A percentile compares a stretch with the other conserved stretches of the same genome.
These are phyloP conservation scores for Porites australiensis DNA, from an alignment of 64 coral and sea anemone genomes.

Conservation along the genomic window DNA sequence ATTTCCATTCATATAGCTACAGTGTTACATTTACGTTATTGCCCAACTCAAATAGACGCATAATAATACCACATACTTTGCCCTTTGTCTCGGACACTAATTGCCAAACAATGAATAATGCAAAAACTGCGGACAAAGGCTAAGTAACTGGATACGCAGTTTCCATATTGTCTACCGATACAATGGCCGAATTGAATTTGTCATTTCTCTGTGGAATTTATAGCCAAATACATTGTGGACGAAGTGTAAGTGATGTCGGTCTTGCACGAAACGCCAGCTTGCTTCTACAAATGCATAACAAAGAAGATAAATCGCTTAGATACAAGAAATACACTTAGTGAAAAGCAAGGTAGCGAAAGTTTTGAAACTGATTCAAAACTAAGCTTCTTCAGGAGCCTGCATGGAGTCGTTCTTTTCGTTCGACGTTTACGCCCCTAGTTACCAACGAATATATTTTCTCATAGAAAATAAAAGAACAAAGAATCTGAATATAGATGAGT, in stretches of 20 bases:
- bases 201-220: constrained; percentile 51
- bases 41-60: constrained; percentile 2
- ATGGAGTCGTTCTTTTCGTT: too few relatives aligned
- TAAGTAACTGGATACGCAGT: constrained; percentile 41
- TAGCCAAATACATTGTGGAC: background rate
- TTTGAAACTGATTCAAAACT: background rate
- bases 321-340: background rate
- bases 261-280: background rate
- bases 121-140: constrained; percentile 4
- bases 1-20: background rate
- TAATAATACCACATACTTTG: constrained; percentile 33
- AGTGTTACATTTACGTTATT: constrained; percentile 55
- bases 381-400: too few relatives aligned
- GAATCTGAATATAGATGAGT: constrained; percentile 18
- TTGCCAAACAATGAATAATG: constrained; percentile 52
- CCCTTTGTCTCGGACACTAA: constrained; percentile 20
- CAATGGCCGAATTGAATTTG: constrained; percentile 45
- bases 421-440: background rate
- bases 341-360: background rate
- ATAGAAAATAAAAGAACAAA: constrained; percentile 9
- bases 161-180: constrained; percentile 47
- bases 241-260: background rate
- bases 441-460: background rate
- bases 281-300: background rate
- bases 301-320: background rate